Base-by-base conservation (phyloP, 2,113 vertebrate genomes). In the Salvator merianae region DNA sequence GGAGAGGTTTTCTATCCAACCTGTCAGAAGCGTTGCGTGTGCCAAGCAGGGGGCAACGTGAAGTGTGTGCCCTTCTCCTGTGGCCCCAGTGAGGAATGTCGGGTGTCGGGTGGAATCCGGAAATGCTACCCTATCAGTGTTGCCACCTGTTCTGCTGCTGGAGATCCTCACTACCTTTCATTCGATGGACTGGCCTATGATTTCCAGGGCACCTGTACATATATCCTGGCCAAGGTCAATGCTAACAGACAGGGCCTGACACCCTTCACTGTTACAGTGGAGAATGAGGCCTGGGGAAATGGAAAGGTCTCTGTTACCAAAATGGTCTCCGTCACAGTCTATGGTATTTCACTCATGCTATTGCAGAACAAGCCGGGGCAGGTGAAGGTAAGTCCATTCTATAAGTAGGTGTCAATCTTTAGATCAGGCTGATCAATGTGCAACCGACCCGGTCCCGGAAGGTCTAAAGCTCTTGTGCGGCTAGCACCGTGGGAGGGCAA, bases 171-270 rank as follows among this genome's bases (percentile, higher is more conserved):
- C 83, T 97, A 96, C 0, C 1, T 82, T 63, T 94, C 81, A 26
- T 96, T 97, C 20, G 96, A 97, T 1, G 94, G 95, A 0, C 14
- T n/a, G 22, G 32, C 0, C 6, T 96, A 95, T 59, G 80, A 94
- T 82, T 97, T 97, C 91, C 96, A 96, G 50, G 97, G 97, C 1
- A 90, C 53, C 20, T 92, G 93, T 69, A 78, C 50, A 59, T 93
- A 93, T 71, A 83, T 90, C 69, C 71, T 95, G 7, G 89, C 86
- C 5, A 81, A 83, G 63, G 40, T 50, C 34, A 88, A 83, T 77
- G 43, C 82, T 2, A 38, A 36, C 47, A 43, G 36, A 0, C 32
- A 76, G 24, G 14, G 77, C 16, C 34, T 90, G 77, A 72, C 36
- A 1, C 55, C 85, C 4, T 91, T 91, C 43, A 59, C 38, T 1